Evolutionary conservation across 2,113 vertebrate genomes (phyloP).

Genomic region (Hemiprocne comata): DNA sequence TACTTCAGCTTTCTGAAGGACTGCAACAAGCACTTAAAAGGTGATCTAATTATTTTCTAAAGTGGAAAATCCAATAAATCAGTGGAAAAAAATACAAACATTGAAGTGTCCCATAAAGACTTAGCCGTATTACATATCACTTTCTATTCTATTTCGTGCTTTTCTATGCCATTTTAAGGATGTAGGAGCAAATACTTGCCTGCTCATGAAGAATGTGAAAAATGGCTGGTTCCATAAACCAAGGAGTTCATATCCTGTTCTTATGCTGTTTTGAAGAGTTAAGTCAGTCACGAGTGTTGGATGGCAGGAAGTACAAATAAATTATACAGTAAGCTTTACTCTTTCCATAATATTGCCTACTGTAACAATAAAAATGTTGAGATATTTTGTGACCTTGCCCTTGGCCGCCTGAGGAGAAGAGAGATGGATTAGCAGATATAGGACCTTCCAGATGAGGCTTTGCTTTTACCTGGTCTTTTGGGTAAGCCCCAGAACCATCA

Average conservation of each 20-base stretch:
- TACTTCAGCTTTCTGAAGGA: background rate
- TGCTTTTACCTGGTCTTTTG: background rate
- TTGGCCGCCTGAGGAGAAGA: background rate
- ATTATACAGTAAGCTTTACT: background rate
- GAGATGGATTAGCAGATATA: background rate
- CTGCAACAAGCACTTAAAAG: background rate
- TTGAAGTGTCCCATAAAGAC: background rate
- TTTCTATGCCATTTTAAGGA: background rate
- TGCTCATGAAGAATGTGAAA: background rate
- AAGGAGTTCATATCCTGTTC: background rate
- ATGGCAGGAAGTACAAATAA: background rate
- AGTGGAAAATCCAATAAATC: background rate
- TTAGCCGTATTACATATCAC: background rate
- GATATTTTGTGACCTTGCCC: background rate
- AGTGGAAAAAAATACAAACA: background rate
- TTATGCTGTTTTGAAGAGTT: background rate
- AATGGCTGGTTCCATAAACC: background rate
- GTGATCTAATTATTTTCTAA: background rate
- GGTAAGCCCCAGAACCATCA: background rate
- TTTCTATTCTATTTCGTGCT: background rate
- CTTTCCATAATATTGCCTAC: background rate
- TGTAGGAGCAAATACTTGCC: background rate
- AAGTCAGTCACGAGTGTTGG: background rate
- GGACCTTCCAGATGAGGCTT: background rate
- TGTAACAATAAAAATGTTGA: background rate